phyloP scores from a whole-genome alignment of 2,888 invertebrate species.

The Clivina fossor region DNA sequence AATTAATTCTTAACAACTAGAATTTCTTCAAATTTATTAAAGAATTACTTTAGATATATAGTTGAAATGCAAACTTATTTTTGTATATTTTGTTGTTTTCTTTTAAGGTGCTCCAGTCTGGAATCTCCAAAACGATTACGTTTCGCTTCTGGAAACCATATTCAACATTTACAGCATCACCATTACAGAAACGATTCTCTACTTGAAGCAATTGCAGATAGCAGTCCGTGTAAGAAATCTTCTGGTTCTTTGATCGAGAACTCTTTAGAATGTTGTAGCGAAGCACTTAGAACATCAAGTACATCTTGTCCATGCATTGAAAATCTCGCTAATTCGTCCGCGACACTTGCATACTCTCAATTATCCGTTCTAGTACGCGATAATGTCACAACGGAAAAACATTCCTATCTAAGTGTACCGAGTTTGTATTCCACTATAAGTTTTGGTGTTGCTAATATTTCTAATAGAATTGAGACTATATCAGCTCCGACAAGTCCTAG shows the following conservation, averaged over 20 bases:
- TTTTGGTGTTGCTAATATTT: conserved; percentile 10
- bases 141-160: conserved; percentile 71
- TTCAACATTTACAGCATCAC: too few species aligned
- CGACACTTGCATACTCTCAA: conserved; percentile 46
- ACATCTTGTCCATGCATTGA: conserved; percentile 76
- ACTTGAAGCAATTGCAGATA: conserved; percentile 61
- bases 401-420: conserved; percentile 25
- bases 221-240: conserved; percentile 57
- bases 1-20: too few species aligned
- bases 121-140: conserved; percentile 82
- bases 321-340: conserved; percentile 52
- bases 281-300: conserved; percentile 56
- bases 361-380: conserved; percentile 45
- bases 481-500: conserved; percentile 26
- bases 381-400: too few species aligned
- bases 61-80: too few species aligned
- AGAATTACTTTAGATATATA: too few species aligned
- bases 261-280: conserved; percentile 55
- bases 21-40: too few species aligned
- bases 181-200: conserved; percentile 46
- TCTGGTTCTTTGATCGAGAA: conserved; percentile 56
- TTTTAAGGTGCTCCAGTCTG: conserved; percentile 76
- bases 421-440: conserved; percentile 1
- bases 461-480: conserved; percentile 6
- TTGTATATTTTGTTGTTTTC: too few species aligned